Base-by-base conservation (phyloP, 2,113 vertebrate genomes). In the Axis porcinus region DNA sequence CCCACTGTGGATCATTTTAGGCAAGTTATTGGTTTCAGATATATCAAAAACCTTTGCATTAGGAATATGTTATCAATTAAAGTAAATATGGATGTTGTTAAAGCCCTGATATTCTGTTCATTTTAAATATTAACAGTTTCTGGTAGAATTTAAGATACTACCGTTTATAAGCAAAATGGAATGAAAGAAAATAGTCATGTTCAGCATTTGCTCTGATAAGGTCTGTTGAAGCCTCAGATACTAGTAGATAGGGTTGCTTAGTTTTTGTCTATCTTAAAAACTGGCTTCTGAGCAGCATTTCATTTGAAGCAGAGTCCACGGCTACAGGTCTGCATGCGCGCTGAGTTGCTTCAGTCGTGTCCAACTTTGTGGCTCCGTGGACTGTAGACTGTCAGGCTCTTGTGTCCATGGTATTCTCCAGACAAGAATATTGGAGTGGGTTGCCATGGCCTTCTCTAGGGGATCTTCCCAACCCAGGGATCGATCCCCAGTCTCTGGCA, bases 31-130 rank as follows among this genome's bases (percentile, higher is more conserved):
- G 40, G 27, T 57, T 93, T 95, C 76, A 54, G 74, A 64, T 58
- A 78, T 87, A 78, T 94, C 95, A 62, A 94, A 70, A 94, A 91
- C 15, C 17, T 90, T 94, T 91, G 21, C 86, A 10, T 95, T 91
- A 91, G 55, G 76, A 94, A n/a, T 92, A 43, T 57, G n/a, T 84
- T 86, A 74, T 43, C 33, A 82, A 43, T 79, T 93, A 76, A 90
- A 87, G 47, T 92, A 86, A 92, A 67, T 78, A 89, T 40, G 7
- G 23, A n/a, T 76, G 45, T 74, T 57, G 12, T 60, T 70, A 81
- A 36, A 93, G 25, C 33, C 55, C 64, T 28, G 19, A 67, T 62
- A 64, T 91, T 87, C 55, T 43, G 2, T 86, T 91, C 33, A 83
- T 64, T 88, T 94, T 78, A 58, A 84, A 83, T 86, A 64, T 27